These are phyloP conservation scores for Andricus grossulariae DNA, from an alignment of 1,140 invertebrate genomes.

Conservation along the genomic window DNA sequence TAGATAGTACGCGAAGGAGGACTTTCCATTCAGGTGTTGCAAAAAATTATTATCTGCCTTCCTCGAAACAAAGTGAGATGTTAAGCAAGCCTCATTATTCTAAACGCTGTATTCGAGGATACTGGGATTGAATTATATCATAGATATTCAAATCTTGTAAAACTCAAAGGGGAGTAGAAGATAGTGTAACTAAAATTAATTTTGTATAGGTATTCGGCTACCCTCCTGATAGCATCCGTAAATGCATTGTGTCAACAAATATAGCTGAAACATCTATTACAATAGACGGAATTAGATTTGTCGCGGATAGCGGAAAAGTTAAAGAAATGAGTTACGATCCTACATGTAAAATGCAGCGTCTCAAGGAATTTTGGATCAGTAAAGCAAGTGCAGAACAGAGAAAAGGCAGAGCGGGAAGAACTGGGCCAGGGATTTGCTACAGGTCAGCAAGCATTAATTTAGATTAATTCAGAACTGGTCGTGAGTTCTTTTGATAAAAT, in stretches of 20 bases:
- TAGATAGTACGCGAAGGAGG: too few relatives aligned
- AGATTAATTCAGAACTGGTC: too few relatives aligned
- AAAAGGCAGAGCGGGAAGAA: slow-evolving; percentile 94
- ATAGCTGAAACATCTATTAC: slow-evolving; percentile 99
- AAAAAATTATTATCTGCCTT: too few relatives aligned
- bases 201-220: slow-evolving; percentile 92
- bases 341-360: slow-evolving; percentile 88
- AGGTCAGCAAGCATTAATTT: slow-evolving; percentile 66
- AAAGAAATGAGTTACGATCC: slow-evolving; percentile 98
- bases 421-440: slow-evolving; percentile 78
- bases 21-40: too few relatives aligned
- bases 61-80: too few relatives aligned
- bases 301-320: slow-evolving; percentile 97
- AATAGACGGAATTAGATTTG: slow-evolving; percentile 98
- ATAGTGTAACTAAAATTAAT: not conserved
- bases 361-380: slow-evolving; percentile 98
- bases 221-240: slow-evolving; percentile 94
- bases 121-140: too few relatives aligned
- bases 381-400: slow-evolving; percentile 98
- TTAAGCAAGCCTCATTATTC: too few relatives aligned
- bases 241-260: slow-evolving; percentile 99
- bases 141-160: too few relatives aligned
- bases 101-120: too few relatives aligned
- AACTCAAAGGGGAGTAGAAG: not conserved
- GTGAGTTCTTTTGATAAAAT: not conserved